These are phyloP conservation scores for Piliocolobus tephrosceles DNA, from an alignment of 2,113 vertebrate genomes.

Conservation along the genomic window DNA sequence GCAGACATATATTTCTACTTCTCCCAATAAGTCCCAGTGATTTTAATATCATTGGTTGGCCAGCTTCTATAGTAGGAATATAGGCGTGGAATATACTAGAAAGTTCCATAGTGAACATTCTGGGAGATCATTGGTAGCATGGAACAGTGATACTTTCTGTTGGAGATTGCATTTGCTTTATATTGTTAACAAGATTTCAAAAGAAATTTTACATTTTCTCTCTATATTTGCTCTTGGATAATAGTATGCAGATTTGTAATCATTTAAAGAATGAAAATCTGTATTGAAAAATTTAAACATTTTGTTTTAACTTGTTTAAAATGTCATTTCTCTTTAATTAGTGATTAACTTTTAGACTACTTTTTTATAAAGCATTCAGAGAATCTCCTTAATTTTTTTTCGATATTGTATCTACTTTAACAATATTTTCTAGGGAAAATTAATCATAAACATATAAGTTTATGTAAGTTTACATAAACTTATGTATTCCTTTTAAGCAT, in stretches of 20 bases:
- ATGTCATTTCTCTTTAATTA: background rate
- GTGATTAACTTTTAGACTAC: background rate
- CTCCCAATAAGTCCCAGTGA: background rate
- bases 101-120: background rate
- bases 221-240: background rate
- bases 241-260: background rate
- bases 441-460: background rate
- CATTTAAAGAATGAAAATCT: conserved; percentile 17
- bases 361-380: conserved; percentile 19
- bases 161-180: background rate
- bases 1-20: conserved; percentile 25
- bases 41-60: conserved; percentile 42
- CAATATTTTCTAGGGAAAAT: conserved; percentile 40
- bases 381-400: background rate
- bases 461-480: too few species aligned
- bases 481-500: background rate
- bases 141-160: background rate
- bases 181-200: background rate
- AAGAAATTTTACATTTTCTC: background rate
- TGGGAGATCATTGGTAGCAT: background rate
- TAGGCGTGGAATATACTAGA: background rate
- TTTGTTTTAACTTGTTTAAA: background rate
- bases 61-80: background rate
- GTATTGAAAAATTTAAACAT: background rate
- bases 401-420: background rate